A percentile compares a stretch with the other conserved stretches of the same genome.
Evolutionary conservation across 2,888 invertebrate species (phyloP).

Genomic region (Xestia c-nigrum): DNA sequence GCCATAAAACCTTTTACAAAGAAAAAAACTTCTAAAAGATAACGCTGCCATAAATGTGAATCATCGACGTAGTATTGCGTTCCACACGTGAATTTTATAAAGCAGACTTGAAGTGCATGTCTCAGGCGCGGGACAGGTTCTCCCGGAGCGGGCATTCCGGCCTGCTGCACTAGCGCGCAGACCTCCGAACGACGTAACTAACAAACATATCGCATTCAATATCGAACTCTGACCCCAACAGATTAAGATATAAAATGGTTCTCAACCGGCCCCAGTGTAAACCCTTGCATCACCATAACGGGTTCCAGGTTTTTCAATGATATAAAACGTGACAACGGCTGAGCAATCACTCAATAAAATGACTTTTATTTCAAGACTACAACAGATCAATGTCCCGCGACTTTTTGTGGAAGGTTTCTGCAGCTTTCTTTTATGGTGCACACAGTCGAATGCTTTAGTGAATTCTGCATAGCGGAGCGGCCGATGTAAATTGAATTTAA

Average conservation of each 20-base stretch:
- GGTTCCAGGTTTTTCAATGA: constrained; percentile 79
- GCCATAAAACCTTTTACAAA: constrained; percentile 42
- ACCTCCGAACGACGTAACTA: constrained; percentile 68
- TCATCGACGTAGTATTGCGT: constrained; percentile 72
- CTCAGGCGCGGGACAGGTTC: constrained; percentile 86
- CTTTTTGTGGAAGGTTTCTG: constrained; percentile 77
- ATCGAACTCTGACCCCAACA: constrained; percentile 73
- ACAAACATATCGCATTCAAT: constrained; percentile 54
- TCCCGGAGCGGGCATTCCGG: constrained; percentile 85
- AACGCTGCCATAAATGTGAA: constrained; percentile 71
- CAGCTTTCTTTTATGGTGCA: constrained; percentile 78
- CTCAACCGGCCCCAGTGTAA: constrained; percentile 68
- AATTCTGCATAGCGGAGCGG: constrained; percentile 74
- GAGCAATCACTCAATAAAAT: constrained; percentile 87
- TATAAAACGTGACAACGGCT: constrained; percentile 86
- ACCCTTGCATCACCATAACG: constrained; percentile 79
- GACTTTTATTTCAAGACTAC: constrained; percentile 84
- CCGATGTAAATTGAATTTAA: constrained; percentile 79
- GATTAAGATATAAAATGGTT: constrained; percentile 78
- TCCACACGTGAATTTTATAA: constrained; percentile 83
- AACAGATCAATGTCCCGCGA: constrained; percentile 86
- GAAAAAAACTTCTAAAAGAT: constrained; percentile 56
- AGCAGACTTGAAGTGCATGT: constrained; percentile 82
- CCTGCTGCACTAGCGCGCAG: constrained; percentile 72
- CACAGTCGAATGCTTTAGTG: constrained; percentile 78